Evolutionary conservation across 2,888 invertebrate genomes (phyloP).

Genomic region (Tetramorium bicarinatum): DNA sequence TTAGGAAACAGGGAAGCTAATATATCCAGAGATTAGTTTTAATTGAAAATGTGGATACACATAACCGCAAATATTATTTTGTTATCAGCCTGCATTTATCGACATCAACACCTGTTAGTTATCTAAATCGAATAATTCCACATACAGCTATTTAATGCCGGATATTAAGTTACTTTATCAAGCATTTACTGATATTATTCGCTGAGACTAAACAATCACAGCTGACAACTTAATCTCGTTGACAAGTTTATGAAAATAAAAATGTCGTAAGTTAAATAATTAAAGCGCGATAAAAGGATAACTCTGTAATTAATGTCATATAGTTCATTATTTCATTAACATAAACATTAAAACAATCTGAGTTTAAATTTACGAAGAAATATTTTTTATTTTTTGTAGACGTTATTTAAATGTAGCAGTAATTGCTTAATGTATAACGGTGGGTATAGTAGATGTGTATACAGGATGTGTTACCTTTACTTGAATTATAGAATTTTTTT

Average conservation of each 20-base stretch:
- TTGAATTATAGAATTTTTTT: background rate
- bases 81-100: constrained; percentile 14
- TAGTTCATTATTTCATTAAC: constrained; percentile 20
- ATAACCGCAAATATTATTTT: constrained; percentile 33
- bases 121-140: constrained; percentile 40
- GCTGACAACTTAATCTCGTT: background rate
- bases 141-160: constrained; percentile 4
- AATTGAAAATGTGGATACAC: background rate
- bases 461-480: background rate
- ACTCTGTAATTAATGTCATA: background rate
- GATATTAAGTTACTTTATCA: constrained; percentile 35
- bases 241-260: background rate
- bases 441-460: background rate
- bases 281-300: background rate
- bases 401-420: background rate
- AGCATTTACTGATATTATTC: constrained; percentile 14
- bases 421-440: background rate
- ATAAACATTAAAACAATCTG: background rate
- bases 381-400: background rate
- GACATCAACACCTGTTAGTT: constrained; percentile 7
- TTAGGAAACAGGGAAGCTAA: background rate
- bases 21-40: constrained; percentile 1
- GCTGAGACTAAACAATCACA: constrained; percentile 14
- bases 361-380: background rate
- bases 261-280: background rate